Evolutionary conservation across 2,113 vertebrate species (phyloP), one percentile per base, ranked within the genome.

Genomic region (Anolis carolinensis): DNA sequence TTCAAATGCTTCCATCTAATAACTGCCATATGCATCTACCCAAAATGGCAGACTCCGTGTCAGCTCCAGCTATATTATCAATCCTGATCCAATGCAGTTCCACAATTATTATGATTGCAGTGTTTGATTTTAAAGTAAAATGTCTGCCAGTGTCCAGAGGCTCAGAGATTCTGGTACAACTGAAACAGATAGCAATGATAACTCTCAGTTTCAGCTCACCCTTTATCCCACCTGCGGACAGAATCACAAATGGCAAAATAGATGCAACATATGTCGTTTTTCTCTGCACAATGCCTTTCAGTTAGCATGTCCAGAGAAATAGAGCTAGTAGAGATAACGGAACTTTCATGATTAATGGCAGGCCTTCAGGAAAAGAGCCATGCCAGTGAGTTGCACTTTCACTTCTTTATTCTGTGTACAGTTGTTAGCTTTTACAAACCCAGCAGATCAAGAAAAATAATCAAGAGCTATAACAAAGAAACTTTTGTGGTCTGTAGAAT

Each of bases 321-420:
- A 62, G 5, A 18, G 73, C 44, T 27, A 36, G 11, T 4, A 75
- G 21, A 10, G 73, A 81, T 30, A 48, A 14, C 34, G 30, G 68
- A 71, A 52, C 52, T n/a, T 90, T 92, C 18, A 81, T 8, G 67
- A 34, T 20, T 88, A 34, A 14, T 27, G n/a, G 79, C 84, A 88
- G 21, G 34, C 2, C 30, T 25, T n/a, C 76, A 34, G 25, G 65
- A 78, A 87, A 72, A 73, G 20, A 77, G 52, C 85, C 14, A 30
- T 1, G 70, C 73, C 1, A 68, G 13, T 23, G 88, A 39, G 48
- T 27, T 50, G 23, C 32, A 25, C 87, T 65, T 0, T 0, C 2
- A 0, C 50, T 30, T 88, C 70, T 87, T 76, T 32, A 36, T 83
- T 16, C 14, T 59, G 55, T 55, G 6, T 59, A 59, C 55, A 59